Conservation (phyloP, 2,888 invertebrate species). For the Platynereis dumerilii region DNA sequence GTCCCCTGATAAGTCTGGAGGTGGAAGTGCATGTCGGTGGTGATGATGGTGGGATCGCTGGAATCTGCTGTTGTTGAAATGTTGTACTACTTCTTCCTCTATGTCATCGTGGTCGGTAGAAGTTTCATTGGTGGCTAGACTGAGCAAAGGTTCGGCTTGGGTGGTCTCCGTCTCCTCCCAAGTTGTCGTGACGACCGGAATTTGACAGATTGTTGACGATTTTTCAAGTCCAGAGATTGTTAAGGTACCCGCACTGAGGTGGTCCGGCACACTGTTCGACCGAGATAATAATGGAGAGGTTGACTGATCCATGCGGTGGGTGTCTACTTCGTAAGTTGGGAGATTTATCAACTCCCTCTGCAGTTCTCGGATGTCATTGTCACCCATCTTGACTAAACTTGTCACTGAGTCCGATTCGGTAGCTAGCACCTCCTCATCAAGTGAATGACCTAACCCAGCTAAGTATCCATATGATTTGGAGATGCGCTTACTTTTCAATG, state of each 20-base stretch:
- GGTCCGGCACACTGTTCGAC: slow-evolving; percentile 58
- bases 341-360: slow-evolving; percentile 69
- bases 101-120: background rate
- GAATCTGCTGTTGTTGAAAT: slow-evolving; percentile 6
- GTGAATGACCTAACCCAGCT: slow-evolving; percentile 24
- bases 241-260: slow-evolving; percentile 24
- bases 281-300: slow-evolving; percentile 57
- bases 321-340: slow-evolving; percentile 64
- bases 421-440: slow-evolving; percentile 15
- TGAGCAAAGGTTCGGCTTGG: slow-evolving; percentile 9
- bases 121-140: background rate
- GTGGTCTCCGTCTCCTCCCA: background rate
- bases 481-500: slow-evolving; percentile 56
- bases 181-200: slow-evolving; percentile 17
- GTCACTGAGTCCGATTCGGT: slow-evolving; percentile 10
- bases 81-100: background rate
- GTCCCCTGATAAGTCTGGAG: background rate
- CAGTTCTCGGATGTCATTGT: slow-evolving; percentile 67
- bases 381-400: slow-evolving; percentile 19
- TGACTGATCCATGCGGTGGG: slow-evolving; percentile 47
- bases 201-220: slow-evolving; percentile 18
- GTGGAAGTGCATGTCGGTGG: background rate
- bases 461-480: slow-evolving; percentile 57
- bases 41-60: background rate
- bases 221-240: slow-evolving; percentile 21